Conservation (phyloP, 2,888 invertebrate genomes). For the Ectropis crepuscularia region DNA sequence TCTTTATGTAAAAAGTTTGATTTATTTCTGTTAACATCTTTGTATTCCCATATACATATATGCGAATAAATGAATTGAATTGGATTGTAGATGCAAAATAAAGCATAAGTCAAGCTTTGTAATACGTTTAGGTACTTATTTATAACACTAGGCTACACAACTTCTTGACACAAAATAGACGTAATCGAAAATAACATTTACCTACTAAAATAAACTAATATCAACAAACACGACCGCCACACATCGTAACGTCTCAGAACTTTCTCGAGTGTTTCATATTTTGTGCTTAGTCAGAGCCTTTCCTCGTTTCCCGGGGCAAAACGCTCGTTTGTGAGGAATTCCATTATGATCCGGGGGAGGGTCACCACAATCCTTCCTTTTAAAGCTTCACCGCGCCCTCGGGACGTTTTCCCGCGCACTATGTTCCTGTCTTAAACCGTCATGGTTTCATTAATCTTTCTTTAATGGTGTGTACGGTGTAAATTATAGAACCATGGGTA, state of each 20-base stretch:
- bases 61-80: too few relatives aligned
- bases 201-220: slow-evolving; percentile 11
- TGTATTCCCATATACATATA: too few relatives aligned
- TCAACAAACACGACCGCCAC: slow-evolving; percentile 13
- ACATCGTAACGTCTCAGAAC: slow-evolving; percentile 8
- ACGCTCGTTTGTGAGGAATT: slow-evolving; percentile 30
- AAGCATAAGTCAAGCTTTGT: too few relatives aligned
- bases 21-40: too few relatives aligned
- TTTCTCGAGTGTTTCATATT: slow-evolving; percentile 29
- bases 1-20: too few relatives aligned
- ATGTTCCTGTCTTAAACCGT: neutral
- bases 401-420: slow-evolving; percentile 5
- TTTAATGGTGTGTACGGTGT: neutral
- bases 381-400: slow-evolving; percentile 8
- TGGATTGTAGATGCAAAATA: too few relatives aligned
- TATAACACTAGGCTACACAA: too few relatives aligned
- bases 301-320: slow-evolving; percentile 23
- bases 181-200: neutral
- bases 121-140: too few relatives aligned
- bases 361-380: slow-evolving; percentile 21
- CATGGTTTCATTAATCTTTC: neutral
- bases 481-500: neutral
- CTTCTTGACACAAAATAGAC: too few relatives aligned
- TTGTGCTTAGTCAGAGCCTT: slow-evolving; percentile 33
- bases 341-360: slow-evolving; percentile 29